Base-by-base conservation (phyloP, 2,113 vertebrate species). In the Oryzias woworae region DNA sequence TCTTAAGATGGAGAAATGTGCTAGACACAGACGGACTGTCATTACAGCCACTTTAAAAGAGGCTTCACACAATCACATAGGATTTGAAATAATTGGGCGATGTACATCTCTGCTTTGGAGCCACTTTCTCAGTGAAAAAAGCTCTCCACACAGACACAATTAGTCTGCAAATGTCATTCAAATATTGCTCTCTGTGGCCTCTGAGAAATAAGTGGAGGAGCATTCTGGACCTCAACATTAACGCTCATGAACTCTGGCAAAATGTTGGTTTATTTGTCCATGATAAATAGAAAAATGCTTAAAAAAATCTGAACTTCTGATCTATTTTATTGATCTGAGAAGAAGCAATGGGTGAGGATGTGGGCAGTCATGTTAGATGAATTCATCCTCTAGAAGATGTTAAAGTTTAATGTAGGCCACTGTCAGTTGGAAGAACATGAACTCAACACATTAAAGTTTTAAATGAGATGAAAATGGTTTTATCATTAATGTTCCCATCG, bases 11-110 rank as follows among this genome's bases (percentile, higher is more conserved):
- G 46, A 55, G 50, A 55, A 75, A 79, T 62, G 28, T 7, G 18
- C 22, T 47, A 16, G 56, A 45, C 24, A 60, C 7, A 22, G 62
- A 28, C 53, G 62, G 18, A 54, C 53, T 7, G 47, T 71, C 58
- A 80, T 69, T 60, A 53, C 2, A 13, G 43, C 56, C 60, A 62
- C 62, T 79, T 64, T 15, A 62, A 43, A 69, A 58, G 53, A 68
- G 78, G 58, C 55, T 51, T 53, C 43, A 15, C 43, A 62, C 78
- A 63, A 73, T 69, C 0, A n/a, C 62, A 69, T 8, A 44, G 59
- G 3, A 68, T 74, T 51, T 53, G 42, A 43, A 62, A 58, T 80
- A 68, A 77, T 42, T 53, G 60, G 6, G 17, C 16, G 59, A 51
- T 28, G 59, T 56, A 14, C 46, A 48, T 49, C 22, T 6, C 56